phyloP scores from a whole-genome alignment of 2,888 invertebrate species.

The Gisinianus flammeolus region DNA sequence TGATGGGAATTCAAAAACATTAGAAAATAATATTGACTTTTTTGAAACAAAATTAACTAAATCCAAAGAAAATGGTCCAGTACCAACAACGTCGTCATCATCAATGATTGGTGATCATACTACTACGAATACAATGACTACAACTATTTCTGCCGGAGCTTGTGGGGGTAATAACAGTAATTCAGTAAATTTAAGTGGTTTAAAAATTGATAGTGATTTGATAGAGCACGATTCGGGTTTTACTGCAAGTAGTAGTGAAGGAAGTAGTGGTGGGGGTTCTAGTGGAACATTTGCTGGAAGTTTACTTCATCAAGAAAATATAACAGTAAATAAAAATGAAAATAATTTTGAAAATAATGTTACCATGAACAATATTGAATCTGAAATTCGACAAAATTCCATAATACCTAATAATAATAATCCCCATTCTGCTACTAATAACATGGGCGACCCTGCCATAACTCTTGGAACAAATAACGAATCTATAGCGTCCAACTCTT shows the following conservation, averaged over 20 bases:
- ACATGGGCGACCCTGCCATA: neutral
- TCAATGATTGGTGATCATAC: neutral
- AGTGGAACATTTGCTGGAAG: neutral
- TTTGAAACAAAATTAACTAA: neutral
- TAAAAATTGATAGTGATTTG: neutral
- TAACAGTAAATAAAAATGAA: neutral
- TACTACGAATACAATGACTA: neutral
- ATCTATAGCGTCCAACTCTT: neutral
- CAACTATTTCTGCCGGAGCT: too few relatives aligned
- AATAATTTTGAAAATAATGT: slow-evolving; percentile 6
- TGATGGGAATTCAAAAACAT: neutral
- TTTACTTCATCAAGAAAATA: neutral
- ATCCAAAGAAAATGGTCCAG: slow-evolving; percentile 16
- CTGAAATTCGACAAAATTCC: neutral
- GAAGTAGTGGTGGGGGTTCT: slow-evolving; percentile 42
- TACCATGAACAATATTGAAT: neutral
- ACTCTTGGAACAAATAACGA: neutral
- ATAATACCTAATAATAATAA: neutral
- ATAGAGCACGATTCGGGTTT: slow-evolving; percentile 57
- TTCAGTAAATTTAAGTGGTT: neutral
- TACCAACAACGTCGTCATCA: neutral
- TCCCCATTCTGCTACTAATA: neutral
- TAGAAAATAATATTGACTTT: neutral
- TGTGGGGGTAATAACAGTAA: neutral
- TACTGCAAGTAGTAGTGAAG: slow-evolving; percentile 57